Evolutionary conservation across 2,888 invertebrate genomes (phyloP), one percentile per base, ranked within the genome.

Genomic region (Drosophila melanosoma): DNA sequence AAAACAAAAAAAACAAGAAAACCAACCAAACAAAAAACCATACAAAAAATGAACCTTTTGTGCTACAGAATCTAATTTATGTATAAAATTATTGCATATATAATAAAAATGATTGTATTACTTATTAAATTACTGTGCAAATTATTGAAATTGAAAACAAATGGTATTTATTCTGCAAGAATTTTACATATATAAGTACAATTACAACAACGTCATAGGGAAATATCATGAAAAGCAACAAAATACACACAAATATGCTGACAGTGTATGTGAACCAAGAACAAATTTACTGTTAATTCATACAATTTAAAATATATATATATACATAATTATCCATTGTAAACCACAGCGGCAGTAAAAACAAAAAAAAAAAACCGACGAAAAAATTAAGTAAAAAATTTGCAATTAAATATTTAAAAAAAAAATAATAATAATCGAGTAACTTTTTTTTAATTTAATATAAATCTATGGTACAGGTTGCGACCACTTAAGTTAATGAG

Each of bases 41-140:
- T n/a, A n/a, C n/a, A n/a, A 36, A 65, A 33, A 33, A 36, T 63
- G 12, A 59, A 60, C 54, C 52, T 67, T 75, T 67, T 81, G 74
- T 82, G 87, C 82, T 81, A 58, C 67, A 71, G 67, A 64, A 61
- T 67, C 66, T 79, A 79, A 76, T 79, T 79, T 69, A 79, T 82
- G 65, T 87, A 62, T 68, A 85, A 66, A 74, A 70, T 68, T 53
- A 87, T 61, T 74, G 64, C 65, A 69, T 69, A 80, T 66, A 86
- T 66, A 67, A 69, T 38, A 68, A 61, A 59, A 60, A 72, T 56
- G 65, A 74, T 56, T 71, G 54, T 76, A 78, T 65, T 80, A 70
- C 36, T 45, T 62, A 70, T 76, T 63, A 66, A 67, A 40, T 35
- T 53, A 61, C 20, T 74, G 59, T 72, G 68, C 26, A 54, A 68